A percentile compares a stretch with the other conserved stretches of the same genome.
Conservation (phyloP, 2,797 vertebrate species). For the Mormyrus hasselquistii region DNA sequence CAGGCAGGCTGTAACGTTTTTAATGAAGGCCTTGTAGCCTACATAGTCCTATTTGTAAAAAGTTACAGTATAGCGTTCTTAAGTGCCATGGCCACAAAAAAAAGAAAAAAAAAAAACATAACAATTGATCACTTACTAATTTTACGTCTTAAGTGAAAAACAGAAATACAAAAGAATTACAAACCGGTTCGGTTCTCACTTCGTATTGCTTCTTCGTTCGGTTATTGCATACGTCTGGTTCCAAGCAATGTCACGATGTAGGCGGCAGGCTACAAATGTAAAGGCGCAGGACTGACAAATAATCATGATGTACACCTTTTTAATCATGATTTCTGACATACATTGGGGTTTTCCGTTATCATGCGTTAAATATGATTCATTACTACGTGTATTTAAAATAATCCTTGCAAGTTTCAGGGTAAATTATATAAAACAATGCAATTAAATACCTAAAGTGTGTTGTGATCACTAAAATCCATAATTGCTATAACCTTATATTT, state of each 20-base stretch:
- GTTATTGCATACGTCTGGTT: not conserved
- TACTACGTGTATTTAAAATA: not conserved
- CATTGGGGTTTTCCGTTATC: not conserved
- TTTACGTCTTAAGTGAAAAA: not conserved
- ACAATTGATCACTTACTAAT: not conserved
- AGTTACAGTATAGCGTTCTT: not conserved
- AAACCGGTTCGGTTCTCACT: not conserved
- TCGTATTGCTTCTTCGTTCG: not conserved
- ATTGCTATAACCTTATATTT: not conserved
- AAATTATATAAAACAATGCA: not conserved
- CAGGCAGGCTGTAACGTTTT: not conserved
- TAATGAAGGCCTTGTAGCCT: not conserved
- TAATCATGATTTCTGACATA: not conserved
- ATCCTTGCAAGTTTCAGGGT: not conserved
- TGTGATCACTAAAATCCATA: not conserved
- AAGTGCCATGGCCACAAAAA: not conserved
- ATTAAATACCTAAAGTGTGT: not conserved
- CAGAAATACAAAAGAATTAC: not conserved
- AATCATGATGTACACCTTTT: not conserved
- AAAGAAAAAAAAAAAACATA: not conserved
- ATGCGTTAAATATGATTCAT: not conserved
- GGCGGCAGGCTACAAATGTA: not conserved
- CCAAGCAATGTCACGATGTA: not conserved
- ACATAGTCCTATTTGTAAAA: not conserved
- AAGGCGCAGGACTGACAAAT: not conserved